Conservation (phyloP, 2,888 invertebrate species). For the Erebia epiphron region DNA sequence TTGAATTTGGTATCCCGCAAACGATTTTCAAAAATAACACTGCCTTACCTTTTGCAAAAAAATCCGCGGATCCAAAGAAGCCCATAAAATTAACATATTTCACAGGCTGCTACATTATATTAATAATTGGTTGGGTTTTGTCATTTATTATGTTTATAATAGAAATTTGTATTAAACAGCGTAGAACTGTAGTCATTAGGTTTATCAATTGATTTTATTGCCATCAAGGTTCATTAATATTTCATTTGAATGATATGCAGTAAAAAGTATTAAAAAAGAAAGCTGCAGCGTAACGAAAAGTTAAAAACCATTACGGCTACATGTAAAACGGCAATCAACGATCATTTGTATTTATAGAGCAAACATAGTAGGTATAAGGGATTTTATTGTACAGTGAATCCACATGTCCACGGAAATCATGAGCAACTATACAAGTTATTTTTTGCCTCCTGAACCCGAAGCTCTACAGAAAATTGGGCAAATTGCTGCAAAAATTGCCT, state of each 20-base stretch:
- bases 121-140: slow-evolving; percentile 59
- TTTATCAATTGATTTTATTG: slow-evolving; percentile 31
- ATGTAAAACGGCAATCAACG: slow-evolving; percentile 38
- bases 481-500: slow-evolving; percentile 60
- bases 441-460: slow-evolving; percentile 41
- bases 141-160: slow-evolving; percentile 54
- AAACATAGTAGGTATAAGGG: not conserved
- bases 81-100: slow-evolving; percentile 60
- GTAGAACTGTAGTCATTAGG: slow-evolving; percentile 15
- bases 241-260: slow-evolving; percentile 9
- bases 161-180: slow-evolving; percentile 52
- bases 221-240: slow-evolving; percentile 19
- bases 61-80: slow-evolving; percentile 38
- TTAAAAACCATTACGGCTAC: slow-evolving; percentile 27
- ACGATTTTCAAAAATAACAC: slow-evolving; percentile 55
- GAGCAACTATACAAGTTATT: slow-evolving; percentile 39
- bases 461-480: slow-evolving; percentile 47
- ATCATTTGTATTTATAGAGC: slow-evolving; percentile 12
- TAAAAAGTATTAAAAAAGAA: slow-evolving; percentile 22
- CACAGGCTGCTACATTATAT: slow-evolving; percentile 61
- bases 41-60: slow-evolving; percentile 19
- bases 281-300: slow-evolving; percentile 16
- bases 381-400: slow-evolving; percentile 1
- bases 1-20: slow-evolving; percentile 58
- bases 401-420: slow-evolving; percentile 23